Conservation (phyloP, 2,797 vertebrate species). For the Chaenodraco wilsoni region DNA sequence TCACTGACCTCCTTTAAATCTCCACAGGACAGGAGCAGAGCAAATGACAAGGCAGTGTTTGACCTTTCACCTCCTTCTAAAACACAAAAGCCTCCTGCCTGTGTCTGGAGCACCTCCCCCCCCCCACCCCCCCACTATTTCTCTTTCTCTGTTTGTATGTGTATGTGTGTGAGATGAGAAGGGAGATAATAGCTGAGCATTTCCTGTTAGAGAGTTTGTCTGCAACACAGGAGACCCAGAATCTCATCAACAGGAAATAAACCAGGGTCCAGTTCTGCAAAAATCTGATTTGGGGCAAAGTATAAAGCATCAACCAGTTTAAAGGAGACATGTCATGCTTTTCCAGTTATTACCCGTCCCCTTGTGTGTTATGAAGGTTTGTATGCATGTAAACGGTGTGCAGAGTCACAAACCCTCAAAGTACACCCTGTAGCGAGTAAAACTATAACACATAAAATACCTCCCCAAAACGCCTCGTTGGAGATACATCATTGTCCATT, state of each 20-base stretch:
- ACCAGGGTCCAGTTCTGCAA: constrained; percentile 7
- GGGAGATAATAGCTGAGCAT: constrained; percentile 59
- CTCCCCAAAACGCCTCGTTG: no score
- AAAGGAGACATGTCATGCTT: no score
- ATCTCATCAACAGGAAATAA: constrained; percentile 18
- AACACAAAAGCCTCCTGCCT: constrained; percentile 56
- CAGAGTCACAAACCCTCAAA: no score
- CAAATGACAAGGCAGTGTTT: constrained; percentile 50
- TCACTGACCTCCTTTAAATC: constrained; percentile 62
- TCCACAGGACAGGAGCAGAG: constrained; percentile 42
- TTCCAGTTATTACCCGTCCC: no score
- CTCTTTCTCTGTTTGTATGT: constrained; percentile 13
- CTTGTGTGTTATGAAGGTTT: no score
- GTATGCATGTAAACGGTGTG: no score
- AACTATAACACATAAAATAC: no score
- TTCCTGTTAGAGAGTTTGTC: constrained; percentile 57
- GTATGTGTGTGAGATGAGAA: constrained; percentile 26
- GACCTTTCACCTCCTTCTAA: constrained; percentile 67
- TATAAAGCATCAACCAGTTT: background rate
- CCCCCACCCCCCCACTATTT: background rate
- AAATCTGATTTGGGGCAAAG: background rate
- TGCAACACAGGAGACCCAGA: constrained; percentile 26
- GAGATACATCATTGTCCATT: no score
- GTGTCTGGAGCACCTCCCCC: no score
- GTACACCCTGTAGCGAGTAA: no score